Evolutionary conservation across 2,113 vertebrate species (phyloP).

Genomic region (Psilopsiagon aymara): DNA sequence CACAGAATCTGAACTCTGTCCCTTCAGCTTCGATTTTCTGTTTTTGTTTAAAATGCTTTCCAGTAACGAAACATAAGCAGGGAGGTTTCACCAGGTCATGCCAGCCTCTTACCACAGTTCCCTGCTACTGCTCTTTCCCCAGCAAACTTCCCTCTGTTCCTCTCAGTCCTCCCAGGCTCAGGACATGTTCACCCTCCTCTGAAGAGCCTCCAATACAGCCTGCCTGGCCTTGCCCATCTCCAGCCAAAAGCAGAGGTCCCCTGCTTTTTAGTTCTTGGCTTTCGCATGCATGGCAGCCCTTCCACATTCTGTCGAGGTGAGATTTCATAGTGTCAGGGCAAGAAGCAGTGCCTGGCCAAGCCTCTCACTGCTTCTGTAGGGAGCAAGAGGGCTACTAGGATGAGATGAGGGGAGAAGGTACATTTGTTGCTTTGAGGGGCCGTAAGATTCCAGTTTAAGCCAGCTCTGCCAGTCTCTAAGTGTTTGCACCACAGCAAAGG

Average conservation of each 20-base stretch:
- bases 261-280: background rate
- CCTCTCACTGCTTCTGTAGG: background rate
- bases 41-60: background rate
- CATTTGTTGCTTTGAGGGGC: background rate
- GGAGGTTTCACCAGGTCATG: background rate
- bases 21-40: background rate
- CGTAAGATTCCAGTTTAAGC: background rate
- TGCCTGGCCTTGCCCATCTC: constrained; percentile 23
- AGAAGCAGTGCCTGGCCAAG: background rate
- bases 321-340: background rate
- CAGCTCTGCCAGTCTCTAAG: background rate
- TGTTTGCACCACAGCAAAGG: background rate
- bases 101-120: background rate
- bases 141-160: background rate
- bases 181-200: background rate
- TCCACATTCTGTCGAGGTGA: background rate
- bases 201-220: constrained; percentile 4
- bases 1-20: background rate
- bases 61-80: background rate
- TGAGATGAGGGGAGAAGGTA: background rate
- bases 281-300: background rate
- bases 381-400: background rate
- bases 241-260: background rate
- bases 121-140: background rate
- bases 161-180: background rate